Percentiles rank a stretch among this genome's conserved stretches.
Conservation (phyloP, 1,140 invertebrate genomes). For the Yoshiicerus persimilis region DNA sequence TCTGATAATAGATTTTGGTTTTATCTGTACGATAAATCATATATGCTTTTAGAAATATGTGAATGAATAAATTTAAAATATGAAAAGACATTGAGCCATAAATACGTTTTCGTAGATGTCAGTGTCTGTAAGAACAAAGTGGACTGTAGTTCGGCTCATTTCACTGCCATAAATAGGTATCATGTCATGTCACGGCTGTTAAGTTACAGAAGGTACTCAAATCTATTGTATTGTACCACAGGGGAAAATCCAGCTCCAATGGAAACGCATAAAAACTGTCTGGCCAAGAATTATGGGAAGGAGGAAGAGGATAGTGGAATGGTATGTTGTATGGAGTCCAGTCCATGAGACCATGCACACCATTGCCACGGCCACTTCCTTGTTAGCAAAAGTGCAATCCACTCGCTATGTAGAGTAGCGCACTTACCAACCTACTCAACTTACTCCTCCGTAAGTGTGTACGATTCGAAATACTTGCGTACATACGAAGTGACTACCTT, state of each 20-base stretch:
- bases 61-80: not conserved
- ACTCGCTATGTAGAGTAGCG: too few relatives aligned
- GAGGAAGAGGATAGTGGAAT: not conserved
- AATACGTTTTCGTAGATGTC: not conserved
- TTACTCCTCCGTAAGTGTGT: not conserved
- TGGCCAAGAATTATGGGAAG: not conserved
- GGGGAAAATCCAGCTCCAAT: not conserved
- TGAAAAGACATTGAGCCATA: not conserved
- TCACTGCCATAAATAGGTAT: not conserved
- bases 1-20: not conserved
- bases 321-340: not conserved
- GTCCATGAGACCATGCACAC: not conserved
- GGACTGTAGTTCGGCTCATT: not conserved
- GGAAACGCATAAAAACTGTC: not conserved
- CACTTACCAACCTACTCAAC: not conserved
- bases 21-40: too few relatives aligned
- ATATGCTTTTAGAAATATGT: not conserved
- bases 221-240: not conserved
- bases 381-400: not conserved
- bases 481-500: not conserved
- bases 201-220: conserved; percentile 3
- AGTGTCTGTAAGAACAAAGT: not conserved
- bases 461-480: not conserved
- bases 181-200: not conserved
- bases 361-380: not conserved